Conservation (phyloP, 2,888 invertebrate genomes). For the Buathra laborator region DNA sequence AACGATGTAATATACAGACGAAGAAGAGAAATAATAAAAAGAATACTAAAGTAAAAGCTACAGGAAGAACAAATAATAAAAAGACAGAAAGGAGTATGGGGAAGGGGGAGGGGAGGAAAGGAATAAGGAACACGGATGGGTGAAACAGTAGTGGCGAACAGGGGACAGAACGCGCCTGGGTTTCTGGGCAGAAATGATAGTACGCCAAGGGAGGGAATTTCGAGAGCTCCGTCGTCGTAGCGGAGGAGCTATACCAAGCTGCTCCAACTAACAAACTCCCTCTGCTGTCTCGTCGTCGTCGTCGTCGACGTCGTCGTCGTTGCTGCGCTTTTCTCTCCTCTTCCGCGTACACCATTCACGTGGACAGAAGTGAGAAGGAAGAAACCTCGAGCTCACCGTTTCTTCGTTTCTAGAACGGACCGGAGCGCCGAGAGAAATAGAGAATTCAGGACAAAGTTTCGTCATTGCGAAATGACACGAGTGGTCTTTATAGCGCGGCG, state of each 20-base stretch:
- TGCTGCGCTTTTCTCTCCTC: conserved; percentile 56
- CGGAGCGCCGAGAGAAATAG: conserved; percentile 71
- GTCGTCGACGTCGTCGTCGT: background rate
- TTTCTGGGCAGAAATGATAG: conserved; percentile 58
- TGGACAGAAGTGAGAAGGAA: conserved; percentile 51
- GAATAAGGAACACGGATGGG: conserved; percentile 61
- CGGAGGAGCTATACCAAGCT: conserved; percentile 70
- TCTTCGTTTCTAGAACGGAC: conserved; percentile 67
- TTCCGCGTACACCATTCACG: conserved; percentile 6
- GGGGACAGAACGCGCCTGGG: conserved; percentile 21
- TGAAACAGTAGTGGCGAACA: conserved; percentile 46
- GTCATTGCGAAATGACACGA: conserved; percentile 87
- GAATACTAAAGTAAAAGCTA: conserved; percentile 54
- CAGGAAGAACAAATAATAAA: conserved; percentile 61
- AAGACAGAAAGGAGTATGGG: conserved; percentile 60
- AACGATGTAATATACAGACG: conserved; percentile 32
- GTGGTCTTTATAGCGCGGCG: conserved; percentile 87
- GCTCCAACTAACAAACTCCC: conserved; percentile 79
- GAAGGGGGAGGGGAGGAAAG: conserved; percentile 64
- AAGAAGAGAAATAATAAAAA: conserved; percentile 38
- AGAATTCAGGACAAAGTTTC: conserved; percentile 86
- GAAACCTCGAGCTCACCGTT: conserved; percentile 56
- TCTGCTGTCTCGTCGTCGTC: conserved; percentile 64
- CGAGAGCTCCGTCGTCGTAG: conserved; percentile 65
- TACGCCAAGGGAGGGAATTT: conserved; percentile 64